These are phyloP conservation scores for Sipha flava DNA, from an alignment of 1,140 invertebrate genomes.

Conservation along the genomic window DNA sequence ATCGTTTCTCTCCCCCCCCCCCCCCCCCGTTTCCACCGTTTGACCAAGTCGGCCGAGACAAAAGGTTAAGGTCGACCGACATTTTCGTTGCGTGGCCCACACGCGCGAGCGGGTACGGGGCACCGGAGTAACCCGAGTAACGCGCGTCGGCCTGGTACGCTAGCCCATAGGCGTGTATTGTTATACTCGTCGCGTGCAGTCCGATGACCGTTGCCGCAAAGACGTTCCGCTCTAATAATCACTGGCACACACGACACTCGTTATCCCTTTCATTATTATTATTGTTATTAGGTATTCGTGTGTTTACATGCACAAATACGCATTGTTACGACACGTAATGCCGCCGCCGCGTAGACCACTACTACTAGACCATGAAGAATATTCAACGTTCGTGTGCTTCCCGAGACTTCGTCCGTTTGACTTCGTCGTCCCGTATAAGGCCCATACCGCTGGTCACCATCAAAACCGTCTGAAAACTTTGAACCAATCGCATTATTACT, in stretches of 20 bases:
- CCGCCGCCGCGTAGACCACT: not conserved
- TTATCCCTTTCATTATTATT: not conserved
- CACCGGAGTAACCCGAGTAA: no score
- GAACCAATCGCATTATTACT: no score
- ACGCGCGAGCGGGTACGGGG: no score
- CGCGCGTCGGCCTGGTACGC: no score
- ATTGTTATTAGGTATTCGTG: not conserved
- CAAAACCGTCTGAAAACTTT: no score
- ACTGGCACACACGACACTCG: not conserved
- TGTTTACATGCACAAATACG: slow-evolving; percentile 14
- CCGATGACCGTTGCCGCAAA: not conserved
- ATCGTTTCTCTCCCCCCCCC: no score
- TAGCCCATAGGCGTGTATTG: no score
- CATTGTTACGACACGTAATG: not conserved
- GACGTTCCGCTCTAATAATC: slow-evolving; percentile 27
- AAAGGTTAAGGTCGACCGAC: slow-evolving; percentile 18
- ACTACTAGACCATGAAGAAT: not conserved
- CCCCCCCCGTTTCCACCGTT: not conserved
- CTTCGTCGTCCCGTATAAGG: no score
- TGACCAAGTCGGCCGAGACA: not conserved
- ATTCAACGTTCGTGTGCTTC: not conserved
- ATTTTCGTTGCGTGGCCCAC: not conserved
- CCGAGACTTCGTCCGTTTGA: no score
- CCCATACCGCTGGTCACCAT: no score
- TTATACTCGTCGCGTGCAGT: not conserved